Conservation (phyloP, 2,797 vertebrate species). For the Dryobates pubescens region DNA sequence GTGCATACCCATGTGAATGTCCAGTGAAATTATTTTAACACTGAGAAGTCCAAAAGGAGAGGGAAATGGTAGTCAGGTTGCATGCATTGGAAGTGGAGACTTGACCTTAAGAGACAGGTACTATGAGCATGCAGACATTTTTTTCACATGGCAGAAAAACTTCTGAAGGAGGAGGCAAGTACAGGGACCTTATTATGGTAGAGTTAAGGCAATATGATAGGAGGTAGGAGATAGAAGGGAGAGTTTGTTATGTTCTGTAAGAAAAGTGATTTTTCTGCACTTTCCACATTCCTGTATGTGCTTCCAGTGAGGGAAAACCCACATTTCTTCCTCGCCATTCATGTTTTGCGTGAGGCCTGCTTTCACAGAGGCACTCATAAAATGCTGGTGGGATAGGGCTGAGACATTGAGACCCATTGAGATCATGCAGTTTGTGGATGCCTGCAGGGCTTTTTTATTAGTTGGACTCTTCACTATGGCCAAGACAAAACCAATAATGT, state of each 20-base stretch:
- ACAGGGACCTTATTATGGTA: background rate
- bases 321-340: background rate
- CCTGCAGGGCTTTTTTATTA: background rate
- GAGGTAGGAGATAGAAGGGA: background rate
- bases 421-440: background rate
- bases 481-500: background rate
- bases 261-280: background rate
- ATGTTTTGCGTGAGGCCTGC: background rate
- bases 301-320: background rate
- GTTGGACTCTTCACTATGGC: background rate
- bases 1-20: background rate
- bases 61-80: background rate
- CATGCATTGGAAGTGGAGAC: fast-evolving
- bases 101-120: background rate
- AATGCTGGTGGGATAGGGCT: background rate
- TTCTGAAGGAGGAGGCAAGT: background rate
- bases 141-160: background rate
- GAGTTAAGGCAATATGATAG: background rate
- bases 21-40: background rate
- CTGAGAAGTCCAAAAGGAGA: background rate
- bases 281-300: background rate
- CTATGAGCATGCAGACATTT: background rate
- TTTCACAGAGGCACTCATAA: background rate
- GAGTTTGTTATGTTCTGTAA: background rate
- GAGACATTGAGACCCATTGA: background rate